Percentiles rank a stretch among this genome's conserved stretches.
Evolutionary conservation across 1,140 invertebrate genomes (phyloP).

Genomic region (Nephotettix cincticeps): DNA sequence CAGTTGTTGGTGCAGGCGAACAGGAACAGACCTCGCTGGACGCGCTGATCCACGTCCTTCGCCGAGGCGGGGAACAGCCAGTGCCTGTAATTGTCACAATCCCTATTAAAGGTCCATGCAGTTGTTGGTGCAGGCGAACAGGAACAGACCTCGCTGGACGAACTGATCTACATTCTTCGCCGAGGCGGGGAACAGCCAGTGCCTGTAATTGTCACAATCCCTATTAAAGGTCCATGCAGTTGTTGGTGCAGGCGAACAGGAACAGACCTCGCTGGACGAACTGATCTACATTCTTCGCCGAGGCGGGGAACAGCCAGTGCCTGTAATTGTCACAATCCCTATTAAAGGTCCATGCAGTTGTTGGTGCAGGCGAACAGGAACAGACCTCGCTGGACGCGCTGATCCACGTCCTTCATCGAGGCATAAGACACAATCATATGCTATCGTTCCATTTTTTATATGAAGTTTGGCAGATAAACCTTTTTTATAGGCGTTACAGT

Average conservation of each 20-base stretch:
- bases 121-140: too few species aligned
- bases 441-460: too few species aligned
- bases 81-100: slow-evolving; percentile 63
- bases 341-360: slow-evolving; percentile 86
- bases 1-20: slow-evolving; percentile 95
- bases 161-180: too few species aligned
- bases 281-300: slow-evolving; percentile 69
- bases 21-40: slow-evolving; percentile 85
- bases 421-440: too few species aligned
- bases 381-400: slow-evolving; percentile 76
- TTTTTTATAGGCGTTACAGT: too few species aligned
- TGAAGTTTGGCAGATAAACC: too few species aligned
- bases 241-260: slow-evolving; percentile 93
- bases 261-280: slow-evolving; percentile 83
- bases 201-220: too few species aligned
- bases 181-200: too few species aligned
- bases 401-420: slow-evolving; percentile 68
- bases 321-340: too few species aligned
- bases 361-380: slow-evolving; percentile 95
- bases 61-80: slow-evolving; percentile 76
- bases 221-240: slow-evolving; percentile 88
- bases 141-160: too few species aligned
- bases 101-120: too few species aligned
- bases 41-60: slow-evolving; percentile 66
- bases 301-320: slow-evolving; percentile 75